Conservation (phyloP, 1,140 invertebrate species). For the Magallana gigas region DNA sequence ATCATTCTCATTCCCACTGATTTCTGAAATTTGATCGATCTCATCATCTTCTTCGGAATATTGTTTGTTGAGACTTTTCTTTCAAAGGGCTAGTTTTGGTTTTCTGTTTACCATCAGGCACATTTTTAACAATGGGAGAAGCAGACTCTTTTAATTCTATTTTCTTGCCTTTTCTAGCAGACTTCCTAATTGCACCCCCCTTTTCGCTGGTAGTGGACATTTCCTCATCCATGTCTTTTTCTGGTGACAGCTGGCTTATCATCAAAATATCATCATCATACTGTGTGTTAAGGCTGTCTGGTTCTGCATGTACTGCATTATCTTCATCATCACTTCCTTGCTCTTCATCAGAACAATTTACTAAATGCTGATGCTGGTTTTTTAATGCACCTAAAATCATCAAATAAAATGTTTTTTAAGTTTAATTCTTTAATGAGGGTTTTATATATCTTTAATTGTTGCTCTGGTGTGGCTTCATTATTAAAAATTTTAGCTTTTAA, state of each 20-base stretch:
- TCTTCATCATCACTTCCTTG: neutral
- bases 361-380: neutral
- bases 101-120: neutral
- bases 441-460: too few relatives aligned
- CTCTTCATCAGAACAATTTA: conserved; percentile 10
- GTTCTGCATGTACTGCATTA: neutral
- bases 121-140: neutral
- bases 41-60: neutral
- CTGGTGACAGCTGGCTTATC: neutral
- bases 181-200: neutral
- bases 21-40: neutral
- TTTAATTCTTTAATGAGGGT: too few relatives aligned
- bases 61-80: neutral
- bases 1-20: neutral
- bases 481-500: too few relatives aligned
- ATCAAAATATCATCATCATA: neutral
- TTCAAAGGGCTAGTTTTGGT: neutral
- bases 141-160: neutral
- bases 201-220: neutral
- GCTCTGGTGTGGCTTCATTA: too few relatives aligned
- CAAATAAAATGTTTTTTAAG: too few relatives aligned
- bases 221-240: neutral
- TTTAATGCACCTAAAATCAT: conserved; percentile 2
- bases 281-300: neutral
- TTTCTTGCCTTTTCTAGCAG: neutral